Base-by-base conservation (phyloP, 1,140 invertebrate genomes). In the Drosophila neocordata region DNA sequence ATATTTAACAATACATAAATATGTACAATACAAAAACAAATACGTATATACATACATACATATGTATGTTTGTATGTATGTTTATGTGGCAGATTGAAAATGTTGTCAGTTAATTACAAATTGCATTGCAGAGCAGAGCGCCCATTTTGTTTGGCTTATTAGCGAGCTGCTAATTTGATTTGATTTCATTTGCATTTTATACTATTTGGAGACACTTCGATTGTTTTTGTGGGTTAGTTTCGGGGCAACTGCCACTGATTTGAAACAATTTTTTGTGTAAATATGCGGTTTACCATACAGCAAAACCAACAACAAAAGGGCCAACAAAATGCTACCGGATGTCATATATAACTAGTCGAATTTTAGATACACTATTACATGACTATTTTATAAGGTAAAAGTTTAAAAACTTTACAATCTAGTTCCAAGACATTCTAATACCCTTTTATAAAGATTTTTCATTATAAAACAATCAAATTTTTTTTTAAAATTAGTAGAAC, bases 1-100 rank as follows among this genome's bases (percentile, higher is more conserved):
- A 62, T 81, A 65, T 81, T 84, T 87, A 82, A 77, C 77, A 77
- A 77, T 84, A 85, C 78, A 87, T 87, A 82, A 87, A 82, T 82
- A 77, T 87, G 41, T 48, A 48, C 41, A 48, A 20, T 48, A 18
- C 41, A 48, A 9, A 44, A 1, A 44, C 8, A 6, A 6, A 44
- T 18, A 44, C 15, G 1, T 44, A 44, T 0, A 20, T 18, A 48
- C 2, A 20, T 48, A 7, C 4, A 20, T 1, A 12, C 12, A 35
- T 12, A 12, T 3, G 12, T 48, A 18, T 44, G 1, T 18, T n/a
- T 44, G 41, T 44, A 1, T 41, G n/a, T 18, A 20, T 20, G 27
- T 7, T 31, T 31, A 1, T 31, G 27, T 31, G 27, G 27, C 6
- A 31, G 27, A 7, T 31, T 31, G 27, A 6, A 6, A 31, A 31